These are phyloP conservation scores for Styela clava DNA, from an alignment of 23 tunicate species.

Conservation along the genomic window DNA sequence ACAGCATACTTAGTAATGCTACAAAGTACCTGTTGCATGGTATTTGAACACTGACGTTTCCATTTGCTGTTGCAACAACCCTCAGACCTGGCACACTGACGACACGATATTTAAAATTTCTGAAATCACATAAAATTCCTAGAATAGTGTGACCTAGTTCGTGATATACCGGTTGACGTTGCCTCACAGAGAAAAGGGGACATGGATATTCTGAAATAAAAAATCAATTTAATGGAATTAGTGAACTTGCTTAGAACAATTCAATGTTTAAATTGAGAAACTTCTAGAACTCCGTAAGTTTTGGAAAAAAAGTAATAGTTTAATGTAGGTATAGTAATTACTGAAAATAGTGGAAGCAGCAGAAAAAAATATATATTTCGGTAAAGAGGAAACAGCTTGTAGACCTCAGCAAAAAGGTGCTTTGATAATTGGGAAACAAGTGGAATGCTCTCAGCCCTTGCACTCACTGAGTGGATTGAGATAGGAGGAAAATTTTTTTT, in stretches of 20 bases:
- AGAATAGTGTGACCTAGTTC: slow-evolving; percentile 67
- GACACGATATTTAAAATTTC: slow-evolving; percentile 69
- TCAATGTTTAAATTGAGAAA: neutral
- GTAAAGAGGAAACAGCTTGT: no score
- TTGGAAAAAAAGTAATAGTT: no score
- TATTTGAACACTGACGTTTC: slow-evolving; percentile 41
- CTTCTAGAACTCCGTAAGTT: neutral
- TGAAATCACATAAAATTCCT: slow-evolving; percentile 76
- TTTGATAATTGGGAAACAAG: no score
- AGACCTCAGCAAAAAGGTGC: no score
- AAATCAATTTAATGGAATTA: neutral
- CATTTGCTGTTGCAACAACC: slow-evolving; percentile 24
- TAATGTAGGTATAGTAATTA: no score
- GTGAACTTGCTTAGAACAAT: neutral
- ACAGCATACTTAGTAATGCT: no score
- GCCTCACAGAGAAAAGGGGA: slow-evolving; percentile 35
- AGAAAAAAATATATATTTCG: no score
- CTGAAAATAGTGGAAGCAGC: no score
- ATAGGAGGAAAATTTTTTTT: no score
- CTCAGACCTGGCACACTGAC: slow-evolving; percentile 58
- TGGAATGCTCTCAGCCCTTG: no score
- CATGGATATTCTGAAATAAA: slow-evolving; percentile 68
- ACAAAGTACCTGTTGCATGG: slow-evolving; percentile 89
- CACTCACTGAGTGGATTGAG: no score
- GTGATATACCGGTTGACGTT: slow-evolving; percentile 37